These are phyloP conservation scores for Drosophila recens DNA, from an alignment of 2,888 invertebrate genomes.

Conservation along the genomic window DNA sequence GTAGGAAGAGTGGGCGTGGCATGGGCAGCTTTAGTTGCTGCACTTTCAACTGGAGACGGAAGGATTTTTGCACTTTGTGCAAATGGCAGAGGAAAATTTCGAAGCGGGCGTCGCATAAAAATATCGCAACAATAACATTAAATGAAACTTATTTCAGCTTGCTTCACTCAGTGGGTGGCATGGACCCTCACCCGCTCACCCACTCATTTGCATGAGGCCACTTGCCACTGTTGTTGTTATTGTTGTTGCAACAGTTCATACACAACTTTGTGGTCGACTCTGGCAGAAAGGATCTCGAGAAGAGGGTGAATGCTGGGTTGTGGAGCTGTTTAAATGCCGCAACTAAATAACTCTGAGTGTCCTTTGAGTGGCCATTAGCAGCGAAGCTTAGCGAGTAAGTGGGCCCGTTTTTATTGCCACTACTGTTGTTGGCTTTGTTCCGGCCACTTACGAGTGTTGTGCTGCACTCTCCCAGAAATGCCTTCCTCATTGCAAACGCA, in stretches of 20 bases:
- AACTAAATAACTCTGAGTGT: conserved; percentile 80
- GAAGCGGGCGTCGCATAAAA: conserved; percentile 51
- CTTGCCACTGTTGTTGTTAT: conserved; percentile 27
- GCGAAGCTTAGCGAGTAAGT: conserved; percentile 66
- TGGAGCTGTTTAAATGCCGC: conserved; percentile 70
- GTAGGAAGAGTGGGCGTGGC: conserved; percentile 27
- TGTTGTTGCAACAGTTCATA: conserved; percentile 39
- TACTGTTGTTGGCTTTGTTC: conserved; percentile 24
- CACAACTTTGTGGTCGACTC: conserved; percentile 57
- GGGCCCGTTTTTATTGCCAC: conserved; percentile 54
- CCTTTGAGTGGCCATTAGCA: conserved; percentile 80
- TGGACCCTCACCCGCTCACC: conserved; percentile 18
- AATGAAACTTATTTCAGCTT: conserved; percentile 76
- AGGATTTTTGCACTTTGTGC: conserved; percentile 77
- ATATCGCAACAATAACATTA: conserved; percentile 81
- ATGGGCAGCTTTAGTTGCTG: conserved; percentile 37
- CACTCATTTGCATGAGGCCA: conserved; percentile 67
- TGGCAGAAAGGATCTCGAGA: not conserved
- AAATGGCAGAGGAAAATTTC: conserved; percentile 68
- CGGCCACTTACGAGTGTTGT: conserved; percentile 21
- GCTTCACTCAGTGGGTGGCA: not conserved
- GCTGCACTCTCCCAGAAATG: conserved; percentile 12
- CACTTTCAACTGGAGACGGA: conserved; percentile 66
- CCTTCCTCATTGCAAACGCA: not conserved
- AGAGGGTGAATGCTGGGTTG: too few species aligned